phyloP scores from a whole-genome alignment of 30 jellyfish, hydroid and myxozoan genomes.

The Turritopsis rubra region DNA sequence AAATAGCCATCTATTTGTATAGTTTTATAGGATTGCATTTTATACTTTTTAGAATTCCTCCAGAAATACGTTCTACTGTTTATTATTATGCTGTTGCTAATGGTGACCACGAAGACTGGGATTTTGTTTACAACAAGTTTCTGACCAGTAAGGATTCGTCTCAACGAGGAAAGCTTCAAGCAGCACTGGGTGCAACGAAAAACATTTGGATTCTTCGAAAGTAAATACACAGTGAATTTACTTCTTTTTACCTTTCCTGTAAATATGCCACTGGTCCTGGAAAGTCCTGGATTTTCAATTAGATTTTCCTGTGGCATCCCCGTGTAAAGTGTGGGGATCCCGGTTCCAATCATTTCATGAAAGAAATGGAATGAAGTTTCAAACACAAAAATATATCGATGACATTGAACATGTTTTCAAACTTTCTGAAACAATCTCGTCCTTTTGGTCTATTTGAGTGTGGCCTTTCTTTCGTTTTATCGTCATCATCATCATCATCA shows the following conservation, averaged over 20 bases:
- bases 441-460: too few species aligned
- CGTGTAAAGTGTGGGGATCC: too few species aligned
- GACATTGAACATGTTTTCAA: too few species aligned
- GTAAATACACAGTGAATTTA: slow-evolving; percentile 45
- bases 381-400: too few species aligned
- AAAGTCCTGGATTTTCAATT: background rate
- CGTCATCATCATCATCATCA: too few species aligned
- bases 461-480: too few species aligned
- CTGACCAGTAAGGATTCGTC: slow-evolving; percentile 45
- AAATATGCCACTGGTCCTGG: too few species aligned
- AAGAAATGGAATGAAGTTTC: too few species aligned
- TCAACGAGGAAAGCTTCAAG: slow-evolving; percentile 47
- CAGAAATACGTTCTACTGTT: slow-evolving; percentile 53
- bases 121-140: slow-evolving; percentile 52
- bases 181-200: slow-evolving; percentile 58
- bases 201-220: slow-evolving; percentile 78
- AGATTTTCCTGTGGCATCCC: too few species aligned
- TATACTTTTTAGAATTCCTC: slow-evolving; percentile 32
- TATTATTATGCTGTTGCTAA: slow-evolving; percentile 57
- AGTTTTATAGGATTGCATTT: background rate
- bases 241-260: too few species aligned
- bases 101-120: slow-evolving; percentile 93
- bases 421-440: too few species aligned
- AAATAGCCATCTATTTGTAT: background rate
- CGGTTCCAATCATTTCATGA: too few species aligned